Conservation (phyloP, 2,888 invertebrate genomes). For the Agonopterix alstromeriana region DNA sequence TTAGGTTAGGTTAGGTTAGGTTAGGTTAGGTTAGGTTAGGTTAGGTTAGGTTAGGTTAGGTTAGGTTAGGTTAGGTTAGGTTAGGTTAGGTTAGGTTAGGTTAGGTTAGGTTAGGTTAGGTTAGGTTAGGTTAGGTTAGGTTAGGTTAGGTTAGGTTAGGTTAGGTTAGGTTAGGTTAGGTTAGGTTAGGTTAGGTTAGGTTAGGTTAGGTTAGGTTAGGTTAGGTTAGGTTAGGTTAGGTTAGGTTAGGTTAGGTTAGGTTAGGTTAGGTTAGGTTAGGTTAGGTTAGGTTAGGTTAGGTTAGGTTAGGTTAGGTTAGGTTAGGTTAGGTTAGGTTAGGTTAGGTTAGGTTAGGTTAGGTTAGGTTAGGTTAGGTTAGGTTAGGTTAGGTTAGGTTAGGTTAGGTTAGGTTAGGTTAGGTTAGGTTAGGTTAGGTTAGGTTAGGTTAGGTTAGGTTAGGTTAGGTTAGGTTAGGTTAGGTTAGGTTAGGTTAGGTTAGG, state of each 20-base stretch:
- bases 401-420: slow-evolving; percentile 20
- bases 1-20: slow-evolving; percentile 20
- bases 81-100: slow-evolving; percentile 17
- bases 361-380: slow-evolving; percentile 15
- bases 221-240: slow-evolving; percentile 7
- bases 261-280: slow-evolving; percentile 15
- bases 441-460: slow-evolving; percentile 20
- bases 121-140: slow-evolving; percentile 16
- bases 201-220: slow-evolving; percentile 20
- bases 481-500: slow-evolving; percentile 15
- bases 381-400: slow-evolving; percentile 15
- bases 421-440: slow-evolving; percentile 7
- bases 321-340: slow-evolving; percentile 7
- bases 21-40: slow-evolving; percentile 11
- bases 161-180: slow-evolving; percentile 16
- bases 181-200: slow-evolving; percentile 18
- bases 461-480: slow-evolving; percentile 15
- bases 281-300: slow-evolving; percentile 15
- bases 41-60: slow-evolving; percentile 20
- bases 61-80: slow-evolving; percentile 16
- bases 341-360: slow-evolving; percentile 20
- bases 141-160: slow-evolving; percentile 20
- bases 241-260: slow-evolving; percentile 20
- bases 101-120: slow-evolving; percentile 20
- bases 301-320: slow-evolving; percentile 20